Conservation (phyloP, 2,113 vertebrate species). For the Taxidea taxus region DNA sequence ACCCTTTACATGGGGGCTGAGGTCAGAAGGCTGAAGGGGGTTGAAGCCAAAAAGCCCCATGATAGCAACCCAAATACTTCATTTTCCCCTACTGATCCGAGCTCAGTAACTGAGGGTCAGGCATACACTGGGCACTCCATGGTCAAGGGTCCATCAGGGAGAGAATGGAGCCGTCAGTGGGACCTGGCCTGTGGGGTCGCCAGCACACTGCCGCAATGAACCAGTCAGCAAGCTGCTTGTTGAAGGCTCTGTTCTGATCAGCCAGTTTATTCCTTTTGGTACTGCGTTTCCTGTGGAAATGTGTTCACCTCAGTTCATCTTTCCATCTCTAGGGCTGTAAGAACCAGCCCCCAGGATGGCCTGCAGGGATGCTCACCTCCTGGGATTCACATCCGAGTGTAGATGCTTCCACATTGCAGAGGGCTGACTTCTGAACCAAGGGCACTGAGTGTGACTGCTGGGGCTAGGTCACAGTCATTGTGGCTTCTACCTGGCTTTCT, state of each 20-base stretch:
- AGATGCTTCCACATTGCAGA: accelerated
- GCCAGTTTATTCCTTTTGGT: neutral
- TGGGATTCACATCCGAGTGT: accelerated
- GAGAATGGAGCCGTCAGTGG: accelerated
- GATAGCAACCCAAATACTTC: accelerated
- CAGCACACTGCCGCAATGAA: neutral
- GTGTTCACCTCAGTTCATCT: neutral
- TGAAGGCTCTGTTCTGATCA: accelerated
- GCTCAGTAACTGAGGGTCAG: neutral
- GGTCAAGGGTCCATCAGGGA: neutral
- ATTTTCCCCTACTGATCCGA: accelerated
- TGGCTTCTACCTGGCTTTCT: neutral
- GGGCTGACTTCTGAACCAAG: neutral
- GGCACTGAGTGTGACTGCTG: accelerated
- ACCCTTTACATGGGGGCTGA: accelerated
- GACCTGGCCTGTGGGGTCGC: neutral
- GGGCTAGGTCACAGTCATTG: neutral
- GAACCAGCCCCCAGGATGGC: neutral
- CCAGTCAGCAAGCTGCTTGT: accelerated
- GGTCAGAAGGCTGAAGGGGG: neutral
- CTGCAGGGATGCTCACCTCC: neutral
- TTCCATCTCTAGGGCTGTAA: neutral
- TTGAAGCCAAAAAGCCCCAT: neutral
- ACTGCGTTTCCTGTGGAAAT: accelerated
- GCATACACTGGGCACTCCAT: accelerated